Conservation (phyloP, 2,888 invertebrate genomes). For the Synergus umbraculus region DNA sequence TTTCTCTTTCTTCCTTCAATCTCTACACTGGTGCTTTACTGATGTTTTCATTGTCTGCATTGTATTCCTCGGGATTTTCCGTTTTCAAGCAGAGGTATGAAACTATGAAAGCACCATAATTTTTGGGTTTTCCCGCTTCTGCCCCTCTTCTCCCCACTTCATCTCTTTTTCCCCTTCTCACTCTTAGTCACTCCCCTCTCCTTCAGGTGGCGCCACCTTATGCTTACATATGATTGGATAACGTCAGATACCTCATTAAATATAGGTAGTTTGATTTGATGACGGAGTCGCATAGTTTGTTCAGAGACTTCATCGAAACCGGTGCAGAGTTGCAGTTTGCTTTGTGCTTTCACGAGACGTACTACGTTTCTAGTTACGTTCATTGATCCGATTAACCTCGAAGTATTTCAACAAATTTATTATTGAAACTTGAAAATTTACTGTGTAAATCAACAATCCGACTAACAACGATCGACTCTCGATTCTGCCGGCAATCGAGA, state of each 20-base stretch:
- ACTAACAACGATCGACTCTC: background rate
- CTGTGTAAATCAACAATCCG: background rate
- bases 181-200: background rate
- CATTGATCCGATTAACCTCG: background rate
- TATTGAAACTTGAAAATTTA: background rate
- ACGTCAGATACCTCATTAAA: too few relatives aligned
- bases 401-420: background rate
- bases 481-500: background rate
- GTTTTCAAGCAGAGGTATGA: too few relatives aligned
- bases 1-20: too few relatives aligned
- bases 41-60: too few relatives aligned
- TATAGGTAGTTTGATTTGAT: too few relatives aligned
- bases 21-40: too few relatives aligned
- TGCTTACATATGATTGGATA: background rate
- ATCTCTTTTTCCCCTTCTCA: too few relatives aligned
- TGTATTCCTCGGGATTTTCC: too few relatives aligned
- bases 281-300: background rate
- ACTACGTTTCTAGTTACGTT: background rate
- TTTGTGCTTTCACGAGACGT: background rate
- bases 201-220: slow-evolving; percentile 13
- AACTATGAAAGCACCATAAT: too few relatives aligned
- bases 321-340: background rate
- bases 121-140: slow-evolving; percentile 11
- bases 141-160: background rate
- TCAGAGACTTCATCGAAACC: background rate